Percentiles rank a stretch among this genome's conserved stretches.
Evolutionary conservation across 2,113 vertebrate species (phyloP).

Genomic region (Motacilla alba): DNA sequence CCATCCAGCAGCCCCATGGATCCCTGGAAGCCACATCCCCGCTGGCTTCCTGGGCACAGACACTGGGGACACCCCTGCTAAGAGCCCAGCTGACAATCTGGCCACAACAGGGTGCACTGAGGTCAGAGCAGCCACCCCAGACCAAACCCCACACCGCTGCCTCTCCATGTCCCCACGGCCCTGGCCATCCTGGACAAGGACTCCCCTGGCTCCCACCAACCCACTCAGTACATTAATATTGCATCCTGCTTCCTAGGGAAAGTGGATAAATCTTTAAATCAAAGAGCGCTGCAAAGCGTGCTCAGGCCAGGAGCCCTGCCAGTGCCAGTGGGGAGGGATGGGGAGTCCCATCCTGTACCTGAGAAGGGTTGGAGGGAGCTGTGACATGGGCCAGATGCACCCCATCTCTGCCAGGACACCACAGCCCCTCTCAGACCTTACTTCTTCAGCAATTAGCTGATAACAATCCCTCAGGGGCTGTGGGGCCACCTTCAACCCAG

Average conservation of each 20-base stretch:
- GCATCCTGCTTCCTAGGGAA: neutral
- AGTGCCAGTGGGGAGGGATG: neutral
- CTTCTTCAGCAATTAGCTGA: neutral
- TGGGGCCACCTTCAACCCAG: neutral
- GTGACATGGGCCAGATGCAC: neutral
- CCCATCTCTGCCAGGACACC: neutral
- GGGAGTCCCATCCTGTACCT: neutral
- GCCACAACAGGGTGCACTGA: fast-evolving
- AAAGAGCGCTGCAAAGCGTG: fast-evolving
- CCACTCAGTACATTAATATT: neutral
- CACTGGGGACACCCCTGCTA: neutral
- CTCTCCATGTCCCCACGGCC: neutral
- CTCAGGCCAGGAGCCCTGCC: neutral
- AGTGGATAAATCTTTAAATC: conserved; percentile 28
- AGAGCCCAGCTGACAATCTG: no score
- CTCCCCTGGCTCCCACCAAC: neutral
- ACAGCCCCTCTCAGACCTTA: neutral
- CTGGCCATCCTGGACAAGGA: neutral
- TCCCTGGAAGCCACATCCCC: neutral
- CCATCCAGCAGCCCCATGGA: neutral
- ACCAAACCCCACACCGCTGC: fast-evolving
- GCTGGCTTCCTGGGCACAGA: neutral
- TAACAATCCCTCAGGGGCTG: neutral
- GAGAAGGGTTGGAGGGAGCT: neutral
- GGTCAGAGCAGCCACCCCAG: neutral